Percentiles rank a stretch among this genome's conserved stretches.
Conservation (phyloP, 2,113 vertebrate species). For the Gavia stellata region DNA sequence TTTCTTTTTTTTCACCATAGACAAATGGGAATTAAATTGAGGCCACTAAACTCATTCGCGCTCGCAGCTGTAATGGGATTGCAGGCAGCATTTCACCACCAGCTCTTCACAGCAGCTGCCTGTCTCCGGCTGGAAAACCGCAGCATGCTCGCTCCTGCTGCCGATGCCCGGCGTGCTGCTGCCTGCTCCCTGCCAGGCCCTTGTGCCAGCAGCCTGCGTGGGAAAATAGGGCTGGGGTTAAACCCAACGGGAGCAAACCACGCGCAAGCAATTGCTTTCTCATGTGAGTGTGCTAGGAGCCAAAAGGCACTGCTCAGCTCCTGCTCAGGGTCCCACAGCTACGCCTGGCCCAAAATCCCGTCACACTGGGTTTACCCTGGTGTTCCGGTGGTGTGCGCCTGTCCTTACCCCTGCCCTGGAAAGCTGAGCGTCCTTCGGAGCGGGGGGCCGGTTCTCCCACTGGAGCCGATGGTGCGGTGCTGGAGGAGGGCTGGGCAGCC, state of each 20-base stretch:
- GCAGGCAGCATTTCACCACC: not conserved
- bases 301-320: not conserved
- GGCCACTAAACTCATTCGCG: not conserved
- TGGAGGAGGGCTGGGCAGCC: not conserved
- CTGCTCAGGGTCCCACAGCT: not conserved
- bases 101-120: not conserved
- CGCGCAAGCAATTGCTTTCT: not conserved
- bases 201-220: not conserved
- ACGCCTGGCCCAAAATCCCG: rapidly evolving
- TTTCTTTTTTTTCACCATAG: not conserved
- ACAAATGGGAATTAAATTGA: conserved; percentile 53
- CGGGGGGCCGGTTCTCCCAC: not conserved
- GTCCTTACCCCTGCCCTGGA: too few species aligned
- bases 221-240: not conserved
- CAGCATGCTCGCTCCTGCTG: not conserved
- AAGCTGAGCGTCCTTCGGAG: not conserved
- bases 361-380: rapidly evolving
- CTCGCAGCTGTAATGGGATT: not conserved
- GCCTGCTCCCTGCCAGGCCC: not conserved
- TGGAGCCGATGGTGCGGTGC: rapidly evolving
- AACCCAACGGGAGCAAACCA: not conserved
- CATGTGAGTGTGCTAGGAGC: rapidly evolving
- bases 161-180: not conserved
- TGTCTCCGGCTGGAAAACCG: not conserved
- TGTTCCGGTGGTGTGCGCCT: rapidly evolving